Evolutionary conservation across 1,140 invertebrate genomes (phyloP), one percentile per base, ranked within the genome.

Genomic region (Drosophila prosaltans): DNA sequence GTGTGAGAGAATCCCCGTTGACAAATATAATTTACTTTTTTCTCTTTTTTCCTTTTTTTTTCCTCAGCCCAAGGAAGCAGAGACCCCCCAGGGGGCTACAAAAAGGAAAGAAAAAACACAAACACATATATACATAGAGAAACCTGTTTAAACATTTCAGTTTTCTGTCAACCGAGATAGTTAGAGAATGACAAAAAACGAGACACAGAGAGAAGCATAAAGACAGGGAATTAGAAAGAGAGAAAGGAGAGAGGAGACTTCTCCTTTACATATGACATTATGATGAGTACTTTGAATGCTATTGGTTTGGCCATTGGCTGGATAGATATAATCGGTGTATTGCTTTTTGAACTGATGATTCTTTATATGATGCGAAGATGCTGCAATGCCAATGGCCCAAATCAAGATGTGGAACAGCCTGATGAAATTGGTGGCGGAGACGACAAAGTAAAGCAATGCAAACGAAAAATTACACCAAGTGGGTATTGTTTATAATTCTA

Each of bases 1-100:
- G 74, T 58, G 58, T 55, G 41, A 32, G 39, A 28, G 57, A 80
- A 66, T 72, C 71, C 71, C 83, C 65, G 72, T 77, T 82, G 82
- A 80, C 76, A 88, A 82, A 86, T 86, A 86, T 88, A 83, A 86
- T 86, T 86, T 88, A 77, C 72, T 88, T 88, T 86, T 86, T 86
- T 83, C 72, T 86, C 72, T 77, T 30, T 30, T 86, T 86, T 88
- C 73, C 72, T 88, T 88, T 86, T 86, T 86, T 80, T 83, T 88
- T 80, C 67, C 72, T 48, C 54, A 74, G 41, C 55, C 66, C 28
- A 75, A 75, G 64, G 45, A 69, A 58, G 60, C 30, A 45, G 21
- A 28, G 58, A 40, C 54, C 66, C 81, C 74, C 74, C 30, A 65
- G 81, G 64, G 69, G 66, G 82, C 78, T 45, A 69, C 63, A 69